phyloP scores from a whole-genome alignment of 2,113 vertebrate species.

The Pluvialis apricaria region DNA sequence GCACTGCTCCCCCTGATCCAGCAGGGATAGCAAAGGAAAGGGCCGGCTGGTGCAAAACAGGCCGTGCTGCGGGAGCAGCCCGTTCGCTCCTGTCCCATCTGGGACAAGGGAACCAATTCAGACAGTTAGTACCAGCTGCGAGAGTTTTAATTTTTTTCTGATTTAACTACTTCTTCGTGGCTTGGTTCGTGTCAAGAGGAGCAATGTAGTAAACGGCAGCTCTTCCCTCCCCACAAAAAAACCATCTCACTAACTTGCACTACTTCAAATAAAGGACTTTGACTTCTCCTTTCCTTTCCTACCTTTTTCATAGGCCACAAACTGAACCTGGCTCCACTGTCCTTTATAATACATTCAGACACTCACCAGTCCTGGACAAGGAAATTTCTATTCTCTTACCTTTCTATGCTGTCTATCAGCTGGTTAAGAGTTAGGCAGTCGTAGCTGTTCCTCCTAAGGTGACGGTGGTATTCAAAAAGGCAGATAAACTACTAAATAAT shows the following conservation, averaged over 20 bases:
- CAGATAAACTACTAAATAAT: not conserved
- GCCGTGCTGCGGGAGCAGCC: not conserved
- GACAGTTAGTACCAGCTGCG: not conserved
- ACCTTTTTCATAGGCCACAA: not conserved
- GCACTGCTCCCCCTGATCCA: not conserved
- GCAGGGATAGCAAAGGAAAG: not conserved
- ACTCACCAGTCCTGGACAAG: not conserved
- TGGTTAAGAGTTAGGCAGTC: not conserved
- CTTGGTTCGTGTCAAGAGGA: too few species aligned
- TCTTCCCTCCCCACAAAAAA: not conserved
- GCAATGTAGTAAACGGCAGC: not conserved
- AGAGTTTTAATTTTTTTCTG: not conserved
- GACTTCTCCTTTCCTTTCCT: not conserved
- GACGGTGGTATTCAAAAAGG: not conserved
- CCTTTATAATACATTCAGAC: not conserved
- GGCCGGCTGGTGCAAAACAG: not conserved
- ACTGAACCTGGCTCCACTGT: not conserved
- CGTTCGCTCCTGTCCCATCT: not conserved
- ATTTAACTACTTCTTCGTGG: not conserved
- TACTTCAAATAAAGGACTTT: not conserved
- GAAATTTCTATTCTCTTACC: not conserved
- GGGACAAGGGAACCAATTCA: not conserved
- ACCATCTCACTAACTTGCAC: not conserved
- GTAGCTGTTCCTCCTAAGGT: not conserved
- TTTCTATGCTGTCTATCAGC: not conserved